These are phyloP conservation scores for Oscheius myriophilus DNA, from an alignment of 2,888 invertebrate genomes.

Conservation along the genomic window DNA sequence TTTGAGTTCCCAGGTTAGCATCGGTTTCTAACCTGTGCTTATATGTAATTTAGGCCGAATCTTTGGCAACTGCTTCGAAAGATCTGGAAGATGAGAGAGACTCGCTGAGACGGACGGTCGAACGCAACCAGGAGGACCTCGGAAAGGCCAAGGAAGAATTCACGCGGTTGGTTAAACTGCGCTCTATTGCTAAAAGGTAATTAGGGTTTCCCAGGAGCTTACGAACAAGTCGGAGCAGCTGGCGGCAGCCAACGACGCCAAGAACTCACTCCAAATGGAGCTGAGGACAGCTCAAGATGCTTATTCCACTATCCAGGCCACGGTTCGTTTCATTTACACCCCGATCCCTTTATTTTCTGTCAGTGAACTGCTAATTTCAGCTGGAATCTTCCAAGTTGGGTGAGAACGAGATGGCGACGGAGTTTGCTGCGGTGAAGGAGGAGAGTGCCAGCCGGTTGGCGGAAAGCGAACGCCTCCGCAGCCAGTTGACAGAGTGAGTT, in stretches of 20 bases:
- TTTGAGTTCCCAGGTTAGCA: not conserved
- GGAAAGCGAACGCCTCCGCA: constrained; percentile 3
- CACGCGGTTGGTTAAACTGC: not conserved
- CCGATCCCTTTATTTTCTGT: no score
- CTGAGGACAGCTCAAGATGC: not conserved
- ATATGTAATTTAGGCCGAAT: not conserved
- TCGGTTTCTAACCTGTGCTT: not conserved
- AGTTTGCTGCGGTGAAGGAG: not conserved
- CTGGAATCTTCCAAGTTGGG: constrained; percentile 21
- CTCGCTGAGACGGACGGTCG: not conserved
- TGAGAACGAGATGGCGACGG: constrained; percentile 11
- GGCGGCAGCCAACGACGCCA: not conserved
- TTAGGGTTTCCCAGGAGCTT: not conserved
- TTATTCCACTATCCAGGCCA: constrained; percentile 2
- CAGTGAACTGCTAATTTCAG: no score
- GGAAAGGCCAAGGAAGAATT: not conserved
- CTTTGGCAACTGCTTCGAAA: not conserved
- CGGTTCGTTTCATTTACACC: not conserved
- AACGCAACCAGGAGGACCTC: not conserved
- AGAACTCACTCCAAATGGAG: not conserved
- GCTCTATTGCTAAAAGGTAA: not conserved
- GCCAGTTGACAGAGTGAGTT: not conserved
- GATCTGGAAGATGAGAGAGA: not conserved
- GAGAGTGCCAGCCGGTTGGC: not conserved
- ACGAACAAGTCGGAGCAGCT: not conserved